Evolutionary conservation across 2,797 vertebrate species (phyloP).

Genomic region (Oreonectes daqikongensis): DNA sequence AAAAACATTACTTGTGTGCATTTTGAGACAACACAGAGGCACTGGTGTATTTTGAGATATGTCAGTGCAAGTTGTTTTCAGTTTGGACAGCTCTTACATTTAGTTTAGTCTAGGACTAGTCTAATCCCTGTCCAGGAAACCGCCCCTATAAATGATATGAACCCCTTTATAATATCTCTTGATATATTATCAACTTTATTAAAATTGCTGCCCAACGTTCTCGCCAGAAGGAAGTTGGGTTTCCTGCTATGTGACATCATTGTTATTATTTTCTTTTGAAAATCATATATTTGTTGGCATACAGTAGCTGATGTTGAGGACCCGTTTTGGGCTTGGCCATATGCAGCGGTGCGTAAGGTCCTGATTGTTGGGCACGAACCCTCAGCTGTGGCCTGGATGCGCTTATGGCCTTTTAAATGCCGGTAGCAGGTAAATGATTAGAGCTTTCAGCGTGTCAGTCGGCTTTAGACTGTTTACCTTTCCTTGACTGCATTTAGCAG

Average conservation of each 20-base stretch:
- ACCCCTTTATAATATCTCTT: neutral
- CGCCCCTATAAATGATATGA: neutral
- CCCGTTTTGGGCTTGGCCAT: neutral
- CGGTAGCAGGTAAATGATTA: slow-evolving; percentile 53
- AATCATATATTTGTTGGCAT: neutral
- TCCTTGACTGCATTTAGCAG: slow-evolving; percentile 28
- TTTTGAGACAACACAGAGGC: too few relatives aligned
- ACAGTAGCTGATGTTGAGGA: neutral
- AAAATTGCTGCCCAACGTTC: neutral
- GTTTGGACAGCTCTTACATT: too few relatives aligned
- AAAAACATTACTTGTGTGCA: too few relatives aligned
- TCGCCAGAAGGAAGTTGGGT: neutral
- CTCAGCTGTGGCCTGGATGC: slow-evolving; percentile 23
- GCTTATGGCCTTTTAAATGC: slow-evolving; percentile 47
- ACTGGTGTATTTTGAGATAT: too few relatives aligned
- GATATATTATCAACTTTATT: too few relatives aligned
- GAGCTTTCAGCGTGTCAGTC: slow-evolving; percentile 28
- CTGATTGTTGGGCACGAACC: neutral
- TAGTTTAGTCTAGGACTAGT: too few relatives aligned
- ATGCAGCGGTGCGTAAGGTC: neutral
- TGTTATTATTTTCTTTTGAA: neutral
- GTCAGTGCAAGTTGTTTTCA: too few relatives aligned
- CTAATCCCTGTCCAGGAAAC: too few relatives aligned
- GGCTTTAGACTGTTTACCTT: slow-evolving; percentile 44
- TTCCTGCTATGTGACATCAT: neutral